Conservation (phyloP, 2,797 vertebrate genomes). For the Toxotes lorentzi region DNA sequence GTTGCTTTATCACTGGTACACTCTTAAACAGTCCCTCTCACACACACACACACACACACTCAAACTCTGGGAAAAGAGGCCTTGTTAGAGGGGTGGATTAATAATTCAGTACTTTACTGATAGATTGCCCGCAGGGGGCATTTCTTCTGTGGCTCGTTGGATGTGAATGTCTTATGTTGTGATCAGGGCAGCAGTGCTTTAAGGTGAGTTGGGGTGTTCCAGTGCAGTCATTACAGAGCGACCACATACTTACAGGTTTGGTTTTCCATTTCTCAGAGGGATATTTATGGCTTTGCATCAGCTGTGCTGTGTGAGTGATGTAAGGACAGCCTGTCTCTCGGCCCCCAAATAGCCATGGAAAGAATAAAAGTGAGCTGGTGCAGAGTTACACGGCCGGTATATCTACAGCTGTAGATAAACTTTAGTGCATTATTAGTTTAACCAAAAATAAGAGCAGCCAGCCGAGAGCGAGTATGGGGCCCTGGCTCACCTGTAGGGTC, state of each 20-base stretch:
- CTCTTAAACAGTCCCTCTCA: conserved; percentile 27
- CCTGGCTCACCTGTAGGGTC: conserved; percentile 40
- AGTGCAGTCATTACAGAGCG: conserved; percentile 47
- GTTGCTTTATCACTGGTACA: conserved; percentile 55
- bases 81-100: conserved; percentile 64
- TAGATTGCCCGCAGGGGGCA: conserved; percentile 52
- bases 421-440: conserved; percentile 51
- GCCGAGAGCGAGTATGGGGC: conserved; percentile 12
- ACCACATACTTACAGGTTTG: conserved; percentile 72
- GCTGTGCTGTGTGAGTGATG: conserved; percentile 81
- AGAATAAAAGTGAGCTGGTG: conserved; percentile 79
- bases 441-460: conserved; percentile 34
- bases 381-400: conserved; percentile 60
- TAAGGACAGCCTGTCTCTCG: conserved; percentile 77
- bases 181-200: conserved; percentile 56
- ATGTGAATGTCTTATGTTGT: conserved; percentile 59
- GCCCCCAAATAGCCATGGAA: conserved; percentile 80
- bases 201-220: conserved; percentile 73
- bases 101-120: conserved; percentile 73
- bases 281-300: conserved; percentile 86
- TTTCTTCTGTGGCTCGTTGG: conserved; percentile 48
- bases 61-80: conserved; percentile 27
- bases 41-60: conserved; percentile 5
- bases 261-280: conserved; percentile 81
- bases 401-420: conserved; percentile 53